Evolutionary conservation across 2,797 vertebrate species (phyloP).

Genomic region (Huso huso): DNA sequence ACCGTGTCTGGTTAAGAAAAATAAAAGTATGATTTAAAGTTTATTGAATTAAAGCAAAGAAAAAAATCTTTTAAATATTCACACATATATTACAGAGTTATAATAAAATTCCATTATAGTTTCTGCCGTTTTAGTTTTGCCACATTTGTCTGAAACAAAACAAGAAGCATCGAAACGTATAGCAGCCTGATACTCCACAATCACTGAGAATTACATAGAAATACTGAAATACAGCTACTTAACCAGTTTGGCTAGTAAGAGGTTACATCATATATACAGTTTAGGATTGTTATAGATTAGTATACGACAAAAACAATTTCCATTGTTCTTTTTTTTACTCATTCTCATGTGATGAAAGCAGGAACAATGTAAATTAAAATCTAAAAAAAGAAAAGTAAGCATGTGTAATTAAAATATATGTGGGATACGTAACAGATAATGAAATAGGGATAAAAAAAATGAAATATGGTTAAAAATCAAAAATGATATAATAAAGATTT

Average conservation of each 20-base stretch:
- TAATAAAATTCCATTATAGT: slow-evolving; percentile 68
- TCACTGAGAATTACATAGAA: slow-evolving; percentile 94
- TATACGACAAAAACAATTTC: slow-evolving; percentile 34
- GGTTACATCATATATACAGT: slow-evolving; percentile 62
- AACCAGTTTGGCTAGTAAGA: slow-evolving; percentile 68
- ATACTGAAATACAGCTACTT: slow-evolving; percentile 82
- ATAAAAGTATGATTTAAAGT: slow-evolving; percentile 85
- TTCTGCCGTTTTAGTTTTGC: slow-evolving; percentile 66
- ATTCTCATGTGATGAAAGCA: background rate
- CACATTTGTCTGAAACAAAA: slow-evolving; percentile 81
- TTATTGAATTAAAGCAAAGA: slow-evolving; percentile 88
- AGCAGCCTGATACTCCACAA: slow-evolving; percentile 87
- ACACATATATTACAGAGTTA: slow-evolving; percentile 81
- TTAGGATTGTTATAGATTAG: slow-evolving; percentile 54
- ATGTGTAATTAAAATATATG: too few species aligned
- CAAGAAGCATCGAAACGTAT: slow-evolving; percentile 78
- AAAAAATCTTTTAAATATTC: slow-evolving; percentile 72
- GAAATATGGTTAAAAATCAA: too few species aligned
- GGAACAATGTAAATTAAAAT: background rate
- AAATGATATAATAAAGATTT: too few species aligned
- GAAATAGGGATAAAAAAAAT: too few species aligned
- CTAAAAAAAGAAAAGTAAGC: too few species aligned
- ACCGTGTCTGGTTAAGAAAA: slow-evolving; percentile 74
- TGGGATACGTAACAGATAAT: too few species aligned
- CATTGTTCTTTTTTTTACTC: slow-evolving; percentile 33